Evolutionary conservation across 2,113 vertebrate genomes (phyloP).

Genomic region (Hippopotamus amphibius): DNA sequence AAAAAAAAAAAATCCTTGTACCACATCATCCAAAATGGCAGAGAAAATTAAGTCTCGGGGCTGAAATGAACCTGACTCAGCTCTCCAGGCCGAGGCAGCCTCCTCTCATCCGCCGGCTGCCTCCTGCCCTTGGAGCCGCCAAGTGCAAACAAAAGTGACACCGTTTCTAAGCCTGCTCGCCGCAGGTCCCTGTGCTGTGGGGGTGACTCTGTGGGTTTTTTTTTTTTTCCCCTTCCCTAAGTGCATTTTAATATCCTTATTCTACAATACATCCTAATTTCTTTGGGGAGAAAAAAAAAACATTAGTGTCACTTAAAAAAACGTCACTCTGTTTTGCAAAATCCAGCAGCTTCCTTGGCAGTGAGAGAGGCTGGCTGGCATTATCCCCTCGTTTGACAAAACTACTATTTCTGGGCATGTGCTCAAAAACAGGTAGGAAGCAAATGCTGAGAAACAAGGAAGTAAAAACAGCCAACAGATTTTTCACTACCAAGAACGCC

Average conservation of each 20-base stretch:
- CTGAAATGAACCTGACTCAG: constrained; percentile 39
- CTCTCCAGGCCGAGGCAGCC: background rate
- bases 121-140: background rate
- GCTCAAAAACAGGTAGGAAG: constrained; percentile 95
- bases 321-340: constrained; percentile 88
- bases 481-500: constrained; percentile 88
- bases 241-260: constrained; percentile 81
- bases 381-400: constrained; percentile 89
- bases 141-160: constrained; percentile 53
- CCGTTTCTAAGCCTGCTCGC: constrained; percentile 59
- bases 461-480: constrained; percentile 90
- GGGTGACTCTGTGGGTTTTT: background rate
- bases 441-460: constrained; percentile 92
- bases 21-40: constrained; percentile 35
- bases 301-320: constrained; percentile 86
- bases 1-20: background rate
- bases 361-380: constrained; percentile 88
- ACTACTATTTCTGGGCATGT: constrained; percentile 93
- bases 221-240: background rate
- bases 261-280: constrained; percentile 76
- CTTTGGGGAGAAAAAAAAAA: constrained; percentile 64
- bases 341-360: constrained; percentile 91
- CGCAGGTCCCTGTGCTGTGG: constrained; percentile 33
- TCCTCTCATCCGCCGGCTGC: background rate
- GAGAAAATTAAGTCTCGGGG: background rate